Evolutionary conservation across 2,113 vertebrate species (phyloP), one percentile per base, ranked within the genome.

Genomic region (Emberiza fucata): DNA sequence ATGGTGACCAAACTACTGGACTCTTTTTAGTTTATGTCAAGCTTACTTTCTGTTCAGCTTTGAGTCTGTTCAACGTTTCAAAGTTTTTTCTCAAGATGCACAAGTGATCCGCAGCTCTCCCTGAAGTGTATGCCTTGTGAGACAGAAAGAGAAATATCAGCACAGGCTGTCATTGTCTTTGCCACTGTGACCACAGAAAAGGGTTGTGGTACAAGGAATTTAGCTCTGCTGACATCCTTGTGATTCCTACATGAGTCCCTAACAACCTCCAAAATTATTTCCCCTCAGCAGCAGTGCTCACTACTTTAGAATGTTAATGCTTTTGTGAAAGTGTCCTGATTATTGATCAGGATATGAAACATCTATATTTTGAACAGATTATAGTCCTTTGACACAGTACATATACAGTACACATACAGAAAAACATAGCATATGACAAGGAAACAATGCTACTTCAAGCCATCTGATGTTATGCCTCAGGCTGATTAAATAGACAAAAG

Each of bases 401-500:
- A 14, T 29, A 39, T 11, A 25, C 44, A 33, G 12, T 50, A 76
- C 50, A 85, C 25, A 47, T 40, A 51, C 40, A 71, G 22, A 12
- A 92, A 90, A 94, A 83, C 85, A 93, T 40, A 81, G 35, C 33
- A 50, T 59, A 40, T 78, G 76, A 81, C 68, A 86, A 88, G 31
- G 40, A 96, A 95, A 81, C 64, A 81, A 90, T 69, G 28, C 12
- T 61, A 61, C 90, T 84, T 96, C 72, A 90, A 92, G 54, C 27
- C 47, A 86, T 81, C 64, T 90, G 59, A 90, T 57, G 33, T 68
- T 92, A 84, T 88, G 92, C 93, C 90, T 94, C 66, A 88, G 93
- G 92, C 79, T 95, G 59, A 93, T 90, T 88, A 95, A 91, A 93
- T 81, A 95, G 94, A 94, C 87, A 93, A 83, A 97, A 88, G 81